phyloP scores from a whole-genome alignment of 2,113 vertebrate genomes.

The Eleginops maclovinus region DNA sequence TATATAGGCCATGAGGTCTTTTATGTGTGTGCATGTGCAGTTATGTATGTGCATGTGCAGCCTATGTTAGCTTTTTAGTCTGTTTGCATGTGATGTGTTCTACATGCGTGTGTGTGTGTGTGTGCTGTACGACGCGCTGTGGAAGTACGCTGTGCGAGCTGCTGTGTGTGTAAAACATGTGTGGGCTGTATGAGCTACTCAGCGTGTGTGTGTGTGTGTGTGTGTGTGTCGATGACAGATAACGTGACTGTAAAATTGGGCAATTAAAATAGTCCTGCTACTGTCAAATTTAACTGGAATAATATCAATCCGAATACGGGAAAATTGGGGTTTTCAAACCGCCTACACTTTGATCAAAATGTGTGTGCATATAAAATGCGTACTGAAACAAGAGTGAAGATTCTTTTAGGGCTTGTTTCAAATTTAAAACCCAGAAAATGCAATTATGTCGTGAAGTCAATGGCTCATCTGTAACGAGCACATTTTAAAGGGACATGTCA shows the following conservation, averaged over 20 bases:
- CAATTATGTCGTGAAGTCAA: not conserved
- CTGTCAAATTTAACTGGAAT: conserved; percentile 30
- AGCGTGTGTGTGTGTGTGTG: conserved; percentile 19
- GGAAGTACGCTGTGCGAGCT: conserved; percentile 4
- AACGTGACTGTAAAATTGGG: conserved; percentile 39
- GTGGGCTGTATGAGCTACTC: conserved; percentile 19
- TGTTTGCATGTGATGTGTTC: conserved; percentile 9
- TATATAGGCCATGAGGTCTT: conserved; percentile 39
- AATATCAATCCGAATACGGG: not conserved
- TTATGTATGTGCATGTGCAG: not conserved
- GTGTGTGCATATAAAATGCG: not conserved
- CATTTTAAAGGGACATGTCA: not conserved
- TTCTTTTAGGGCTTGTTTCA: not conserved
- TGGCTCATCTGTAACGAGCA: not conserved
- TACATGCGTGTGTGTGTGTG: conserved; percentile 1
- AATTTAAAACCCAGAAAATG: not conserved
- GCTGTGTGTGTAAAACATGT: not conserved
- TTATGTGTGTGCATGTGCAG: not conserved
- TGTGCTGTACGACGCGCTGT: not conserved
- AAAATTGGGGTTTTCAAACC: not conserved
- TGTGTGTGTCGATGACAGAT: conserved; percentile 36
- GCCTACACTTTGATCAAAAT: conserved; percentile 1
- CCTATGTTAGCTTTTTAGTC: not conserved
- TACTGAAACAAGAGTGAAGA: not conserved
- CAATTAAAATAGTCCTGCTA: conserved; percentile 18